Evolutionary conservation across 2,113 vertebrate species (phyloP), one percentile per base, ranked within the genome.

Genomic region (Balaeniceps rex): DNA sequence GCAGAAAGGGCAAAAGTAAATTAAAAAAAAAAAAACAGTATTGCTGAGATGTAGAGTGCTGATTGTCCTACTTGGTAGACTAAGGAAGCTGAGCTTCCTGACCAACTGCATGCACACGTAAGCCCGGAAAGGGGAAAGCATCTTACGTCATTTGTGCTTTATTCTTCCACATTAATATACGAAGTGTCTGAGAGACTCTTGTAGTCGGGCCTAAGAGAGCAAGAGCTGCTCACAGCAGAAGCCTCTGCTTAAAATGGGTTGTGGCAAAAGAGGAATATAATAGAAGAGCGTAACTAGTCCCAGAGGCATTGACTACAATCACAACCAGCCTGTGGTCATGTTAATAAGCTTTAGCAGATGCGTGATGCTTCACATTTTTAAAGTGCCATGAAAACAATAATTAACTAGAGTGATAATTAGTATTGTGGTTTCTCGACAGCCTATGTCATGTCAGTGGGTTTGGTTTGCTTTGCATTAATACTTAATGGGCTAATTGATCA

Each of bases 351-450:
- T 47, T 21, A 42, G 87, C 91, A 96, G 77, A 42, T 52, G 65
- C 16, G 7, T 4, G 19, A 40, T 58, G 84, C 90, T 85, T 78
- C 70, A 9, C 21, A 9, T 87, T 74, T 92, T 79, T 40, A 4
- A 75, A 88, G 83, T 16, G 83, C 83, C 38, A 9, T 1, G 17
- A 38, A 94, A 88, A 38, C 77, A 84, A 33, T 76, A 47, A 91
- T 96, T 91, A 93, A 61, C 65, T 52, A 19, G 19, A 19, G 40
- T 11, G 61, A 12, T 94, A 95, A 97, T 95, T 87, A 92, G 61
- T 72, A 12, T 4, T 24, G 86, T 19, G 91, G 65, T 63, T 92
- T 40, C 81, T 55, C 18, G 2, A 13, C 74, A 86, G 90, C 36
- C 82, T n/a, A 0, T 74, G 74, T 38, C 91, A 33, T 9, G 4